Base-by-base conservation (phyloP, 2,797 vertebrate genomes). In the Nasua narica region DNA sequence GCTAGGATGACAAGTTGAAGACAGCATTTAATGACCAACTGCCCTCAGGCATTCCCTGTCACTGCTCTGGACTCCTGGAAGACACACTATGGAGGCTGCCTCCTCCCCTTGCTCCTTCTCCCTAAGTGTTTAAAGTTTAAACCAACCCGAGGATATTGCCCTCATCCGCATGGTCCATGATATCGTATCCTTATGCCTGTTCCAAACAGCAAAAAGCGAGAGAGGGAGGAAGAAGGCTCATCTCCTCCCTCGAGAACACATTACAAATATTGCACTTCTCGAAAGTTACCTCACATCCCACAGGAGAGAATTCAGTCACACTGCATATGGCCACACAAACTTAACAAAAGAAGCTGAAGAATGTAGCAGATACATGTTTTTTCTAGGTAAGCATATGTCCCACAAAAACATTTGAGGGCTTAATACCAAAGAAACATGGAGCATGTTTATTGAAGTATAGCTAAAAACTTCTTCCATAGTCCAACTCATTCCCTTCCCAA, bases 1-100 rank as follows among this genome's bases (percentile, higher is more conserved):
- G 35, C 60, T 85, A 89, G 46, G 43, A 21, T 87, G 87, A 87
- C 43, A 93, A 37, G 13, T 15, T 78, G 29, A 69, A 91, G 78
- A 70, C 2, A 70, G 69, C 35, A 56, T 15, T 94, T 93, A 93
- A 79, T 82, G 89, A 78, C 74, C 87, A 86, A 1, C 3, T 48
- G 29, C 35, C 67, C 60, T 89, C 29, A 62, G 56, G 89, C 37
- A 1, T 56, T 60, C 48, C 15, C 60, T 79, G 87, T n/a, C 60
- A 37, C 27, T 43, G 23, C 9, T 46, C 32, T 48, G 54, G 43
- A 23, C 29, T 56, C 35, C 6, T 72, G 2, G 54, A 84, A 67
- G 13, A 29, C 5, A 18, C 7, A 1, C 10, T 5, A 0, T 43
- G 7, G 37, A 15, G 21, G 5, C n/a, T 43, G 8, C 1, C 46